These are phyloP conservation scores for Aphelinus atriplicis DNA, from an alignment of 1,140 invertebrate genomes.

Conservation along the genomic window DNA sequence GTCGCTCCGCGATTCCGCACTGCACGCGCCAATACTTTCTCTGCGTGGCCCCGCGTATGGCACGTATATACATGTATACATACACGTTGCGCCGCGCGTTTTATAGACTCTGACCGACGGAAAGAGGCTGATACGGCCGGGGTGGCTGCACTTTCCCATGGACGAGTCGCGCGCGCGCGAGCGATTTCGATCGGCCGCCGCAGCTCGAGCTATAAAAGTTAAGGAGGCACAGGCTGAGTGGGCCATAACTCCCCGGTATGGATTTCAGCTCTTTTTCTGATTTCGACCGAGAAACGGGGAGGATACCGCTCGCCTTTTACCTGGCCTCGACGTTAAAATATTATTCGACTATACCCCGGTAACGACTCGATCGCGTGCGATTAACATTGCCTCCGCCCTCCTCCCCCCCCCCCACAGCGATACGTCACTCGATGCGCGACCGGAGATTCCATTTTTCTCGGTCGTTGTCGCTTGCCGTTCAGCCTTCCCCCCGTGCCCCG, in stretches of 20 bases:
- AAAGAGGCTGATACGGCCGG: too few relatives aligned
- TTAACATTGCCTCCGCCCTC: slow-evolving; percentile 45
- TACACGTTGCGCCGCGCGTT: too few relatives aligned
- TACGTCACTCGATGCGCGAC: too few relatives aligned
- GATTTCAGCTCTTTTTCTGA: slow-evolving; percentile 24
- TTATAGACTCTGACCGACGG: too few relatives aligned
- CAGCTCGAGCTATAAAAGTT: neutral
- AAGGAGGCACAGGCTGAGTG: slow-evolving; percentile 4
- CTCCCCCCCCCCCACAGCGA: too few relatives aligned
- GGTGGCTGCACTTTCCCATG: too few relatives aligned
- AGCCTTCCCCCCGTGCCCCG: slow-evolving; percentile 1
- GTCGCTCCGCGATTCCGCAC: too few relatives aligned
- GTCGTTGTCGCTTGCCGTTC: slow-evolving; percentile 17
- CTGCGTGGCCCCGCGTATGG: too few relatives aligned
- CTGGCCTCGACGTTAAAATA: slow-evolving; percentile 49
- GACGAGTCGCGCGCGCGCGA: neutral
- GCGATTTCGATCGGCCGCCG: neutral
- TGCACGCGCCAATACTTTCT: neutral
- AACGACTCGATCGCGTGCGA: slow-evolving; percentile 60
- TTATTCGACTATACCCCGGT: slow-evolving; percentile 53
- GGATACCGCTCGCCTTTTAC: slow-evolving; percentile 2
- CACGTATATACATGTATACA: too few relatives aligned
- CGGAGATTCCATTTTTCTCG: slow-evolving; percentile 37
- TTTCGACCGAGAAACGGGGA: slow-evolving; percentile 26
- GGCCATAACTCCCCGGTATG: slow-evolving; percentile 28